A percentile compares a stretch with the other conserved stretches of the same genome.
phyloP scores from a whole-genome alignment of 2,113 vertebrate species.

The Pluvialis apricaria region DNA sequence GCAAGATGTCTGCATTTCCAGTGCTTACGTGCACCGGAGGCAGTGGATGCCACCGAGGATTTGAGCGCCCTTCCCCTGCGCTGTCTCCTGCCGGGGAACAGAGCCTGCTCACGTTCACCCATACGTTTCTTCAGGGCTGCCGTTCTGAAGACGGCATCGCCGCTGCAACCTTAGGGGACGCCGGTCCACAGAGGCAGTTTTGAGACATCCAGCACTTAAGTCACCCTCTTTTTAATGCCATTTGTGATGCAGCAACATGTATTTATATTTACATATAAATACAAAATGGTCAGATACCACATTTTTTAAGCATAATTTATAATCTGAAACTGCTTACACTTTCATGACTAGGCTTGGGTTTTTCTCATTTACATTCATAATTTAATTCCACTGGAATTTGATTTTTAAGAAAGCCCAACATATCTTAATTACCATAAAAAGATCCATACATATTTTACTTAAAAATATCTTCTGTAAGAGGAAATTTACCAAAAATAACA shows the following conservation, averaged over 20 bases:
- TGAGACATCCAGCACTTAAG: background rate
- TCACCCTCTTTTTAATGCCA: slow-evolving; percentile 23
- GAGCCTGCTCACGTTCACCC: background rate
- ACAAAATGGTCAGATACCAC: slow-evolving; percentile 38
- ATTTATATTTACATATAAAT: slow-evolving; percentile 56
- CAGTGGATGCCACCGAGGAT: rapidly evolving
- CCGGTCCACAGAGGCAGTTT: background rate
- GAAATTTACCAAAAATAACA: slow-evolving; percentile 72
- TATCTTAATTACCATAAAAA: slow-evolving; percentile 54
- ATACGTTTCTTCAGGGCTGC: rapidly evolving
- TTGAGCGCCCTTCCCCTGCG: background rate
- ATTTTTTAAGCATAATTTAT: slow-evolving; percentile 36
- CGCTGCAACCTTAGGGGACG: rapidly evolving
- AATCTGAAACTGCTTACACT: slow-evolving; percentile 46
- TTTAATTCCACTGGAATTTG: slow-evolving; percentile 60
- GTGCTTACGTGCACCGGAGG: background rate
- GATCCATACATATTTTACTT: slow-evolving; percentile 54
- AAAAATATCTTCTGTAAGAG: slow-evolving; percentile 68
- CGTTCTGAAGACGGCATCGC: rapidly evolving
- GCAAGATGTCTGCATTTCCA: background rate
- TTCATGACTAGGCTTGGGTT: slow-evolving; percentile 16
- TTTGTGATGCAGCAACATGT: slow-evolving; percentile 42
- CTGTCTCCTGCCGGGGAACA: rapidly evolving
- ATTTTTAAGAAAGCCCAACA: slow-evolving; percentile 49
- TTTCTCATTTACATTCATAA: slow-evolving; percentile 53